Evolutionary conservation across 1,140 invertebrate species (phyloP), one percentile per base, ranked within the genome.

Genomic region (Brachionus sp.): DNA sequence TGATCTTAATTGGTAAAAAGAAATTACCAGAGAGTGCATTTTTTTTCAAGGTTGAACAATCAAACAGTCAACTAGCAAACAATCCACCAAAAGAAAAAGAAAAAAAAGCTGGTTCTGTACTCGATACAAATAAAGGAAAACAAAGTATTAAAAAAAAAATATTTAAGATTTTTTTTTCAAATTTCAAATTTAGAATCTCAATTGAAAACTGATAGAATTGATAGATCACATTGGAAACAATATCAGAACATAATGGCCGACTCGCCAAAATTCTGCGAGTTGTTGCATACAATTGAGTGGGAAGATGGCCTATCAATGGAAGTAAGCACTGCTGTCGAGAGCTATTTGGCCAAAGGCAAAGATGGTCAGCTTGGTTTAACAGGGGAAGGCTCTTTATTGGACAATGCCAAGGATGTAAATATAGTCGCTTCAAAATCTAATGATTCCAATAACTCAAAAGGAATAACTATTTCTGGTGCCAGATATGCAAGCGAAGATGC

Each of bases 401-500:
- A 89, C 37, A 86, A 88, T 86, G 88, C 88, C 75, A 78, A 84
- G 53, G 77, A 64, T 75, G 10, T 37, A 16, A 77, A 73, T 35
- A 82, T 77, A 10, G 68, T 42, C 16, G 70, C 84, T 19, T 77
- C 66, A 39, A 77, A 29, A 62, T 33, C 33, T 25, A 37, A 16
- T 78, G 37, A 35, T 77, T n/a, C 13, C 77, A 23, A 78, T 85
- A 85, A 87, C 25, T 62, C 75, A 19, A 83, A 82, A 35, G 87
- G 88, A 44, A 88, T 89, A n/a, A 88, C 87, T 1, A 86, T 89
- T 44, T 85, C 87, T 12, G 86, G 83, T 16, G 88, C 88, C 19
- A 87, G 88, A 77, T 88, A 88, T 84, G 86, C 88, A 29, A 89
- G 88, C 84, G 88, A 89, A 75, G 88, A 89, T 78, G 88, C 87